phyloP scores from a whole-genome alignment of 2,113 vertebrate species.

The Burhinus bistriatus region DNA sequence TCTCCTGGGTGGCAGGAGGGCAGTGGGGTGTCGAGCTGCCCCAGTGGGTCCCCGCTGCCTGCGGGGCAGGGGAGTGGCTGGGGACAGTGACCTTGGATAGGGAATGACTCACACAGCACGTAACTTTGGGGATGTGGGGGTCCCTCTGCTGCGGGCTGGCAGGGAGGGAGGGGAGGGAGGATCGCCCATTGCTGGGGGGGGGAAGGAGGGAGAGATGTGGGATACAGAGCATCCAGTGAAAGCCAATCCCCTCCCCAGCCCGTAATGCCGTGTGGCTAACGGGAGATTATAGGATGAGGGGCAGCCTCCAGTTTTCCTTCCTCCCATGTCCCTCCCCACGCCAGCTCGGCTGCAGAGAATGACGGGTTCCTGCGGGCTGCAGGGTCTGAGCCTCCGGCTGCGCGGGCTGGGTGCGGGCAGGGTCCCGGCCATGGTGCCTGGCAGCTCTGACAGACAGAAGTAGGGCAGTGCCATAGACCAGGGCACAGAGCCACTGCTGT shows the following conservation, averaged over 20 bases:
- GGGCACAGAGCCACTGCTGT: not conserved
- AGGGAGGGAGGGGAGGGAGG: not conserved
- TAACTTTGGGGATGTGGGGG: not conserved
- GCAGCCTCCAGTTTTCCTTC: not conserved
- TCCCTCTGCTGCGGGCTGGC: not conserved
- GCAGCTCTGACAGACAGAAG: not conserved
- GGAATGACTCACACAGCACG: fast-evolving
- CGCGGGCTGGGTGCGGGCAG: not conserved
- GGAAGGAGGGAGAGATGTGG: not conserved
- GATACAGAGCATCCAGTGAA: not conserved
- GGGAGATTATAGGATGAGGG: constrained; percentile 27
- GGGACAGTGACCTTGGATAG: not conserved
- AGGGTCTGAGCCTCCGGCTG: fast-evolving
- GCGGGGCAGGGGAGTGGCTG: fast-evolving
- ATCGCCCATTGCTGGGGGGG: fast-evolving
- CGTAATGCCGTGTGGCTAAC: not conserved
- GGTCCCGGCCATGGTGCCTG: not conserved
- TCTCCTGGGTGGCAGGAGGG: not conserved
- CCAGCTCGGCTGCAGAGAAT: fast-evolving
- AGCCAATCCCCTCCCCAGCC: not conserved
- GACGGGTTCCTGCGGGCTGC: fast-evolving
- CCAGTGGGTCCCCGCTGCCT: not conserved
- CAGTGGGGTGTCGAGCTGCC: not conserved
- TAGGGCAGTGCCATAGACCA: not conserved
- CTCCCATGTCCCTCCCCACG: fast-evolving